phyloP scores from a whole-genome alignment of 1,140 invertebrate species.

The Odontomachus brunneus region DNA sequence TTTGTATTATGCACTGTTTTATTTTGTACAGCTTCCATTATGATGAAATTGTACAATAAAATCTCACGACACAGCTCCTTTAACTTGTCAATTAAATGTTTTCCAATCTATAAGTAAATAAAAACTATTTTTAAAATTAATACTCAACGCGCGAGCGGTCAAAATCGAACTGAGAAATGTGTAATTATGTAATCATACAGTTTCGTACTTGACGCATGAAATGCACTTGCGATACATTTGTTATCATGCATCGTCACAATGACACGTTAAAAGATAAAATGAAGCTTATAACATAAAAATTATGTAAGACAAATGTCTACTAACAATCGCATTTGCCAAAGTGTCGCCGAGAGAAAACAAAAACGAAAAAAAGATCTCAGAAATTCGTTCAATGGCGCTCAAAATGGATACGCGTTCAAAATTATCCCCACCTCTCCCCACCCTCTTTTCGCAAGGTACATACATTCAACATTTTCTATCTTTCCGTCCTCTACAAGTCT shows the following conservation, averaged over 20 bases:
- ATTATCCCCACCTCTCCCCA: background rate
- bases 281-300: background rate
- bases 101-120: conserved; percentile 72
- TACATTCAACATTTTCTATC: background rate
- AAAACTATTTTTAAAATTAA: conserved; percentile 7
- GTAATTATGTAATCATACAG: background rate
- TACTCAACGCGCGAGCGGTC: background rate
- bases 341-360: background rate
- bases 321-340: background rate
- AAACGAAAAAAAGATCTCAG: background rate
- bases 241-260: background rate
- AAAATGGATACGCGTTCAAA: background rate
- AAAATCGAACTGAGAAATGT: background rate
- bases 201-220: background rate
- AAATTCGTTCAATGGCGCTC: background rate
- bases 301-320: background rate
- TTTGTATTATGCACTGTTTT: conserved; percentile 74
- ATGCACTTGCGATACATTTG: background rate
- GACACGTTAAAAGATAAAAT: background rate
- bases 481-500: background rate
- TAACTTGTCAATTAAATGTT: conserved; percentile 60
- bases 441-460: background rate
- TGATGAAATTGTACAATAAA: conserved; percentile 68
- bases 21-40: conserved; percentile 77
- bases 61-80: conserved; percentile 69